Conservation (phyloP, 2,888 invertebrate genomes). For the Pristionchus japonicus region DNA sequence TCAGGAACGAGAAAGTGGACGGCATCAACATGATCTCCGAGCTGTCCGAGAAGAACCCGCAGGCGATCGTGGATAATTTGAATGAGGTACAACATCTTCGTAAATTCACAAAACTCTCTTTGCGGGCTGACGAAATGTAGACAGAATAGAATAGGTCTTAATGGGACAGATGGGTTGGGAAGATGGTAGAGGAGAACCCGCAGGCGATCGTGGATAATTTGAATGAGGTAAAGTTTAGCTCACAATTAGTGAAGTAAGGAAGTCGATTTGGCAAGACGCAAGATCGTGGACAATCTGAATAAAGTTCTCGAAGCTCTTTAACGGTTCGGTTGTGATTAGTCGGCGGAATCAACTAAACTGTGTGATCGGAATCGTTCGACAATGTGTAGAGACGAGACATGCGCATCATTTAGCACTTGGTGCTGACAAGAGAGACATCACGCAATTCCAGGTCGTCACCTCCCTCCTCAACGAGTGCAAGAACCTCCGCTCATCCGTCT, state of each 20-base stretch:
- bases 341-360: too few relatives aligned
- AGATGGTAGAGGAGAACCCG: conserved; percentile 55
- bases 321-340: not conserved
- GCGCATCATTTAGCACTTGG: not conserved
- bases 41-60: conserved; percentile 55
- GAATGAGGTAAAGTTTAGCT: conserved; percentile 62
- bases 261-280: too few relatives aligned
- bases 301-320: not conserved
- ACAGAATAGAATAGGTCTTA: too few relatives aligned
- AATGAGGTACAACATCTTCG: conserved; percentile 60
- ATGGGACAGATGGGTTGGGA: too few relatives aligned
- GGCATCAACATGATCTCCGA: conserved; percentile 79
- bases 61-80: conserved; percentile 55
- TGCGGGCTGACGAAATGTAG: too few relatives aligned
- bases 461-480: conserved; percentile 76
- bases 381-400: too few relatives aligned
- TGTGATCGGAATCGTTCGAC: too few relatives aligned
- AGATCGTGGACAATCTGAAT: too few relatives aligned
- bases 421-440: too few relatives aligned
- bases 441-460: conserved; percentile 54
- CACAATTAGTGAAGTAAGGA: too few relatives aligned
- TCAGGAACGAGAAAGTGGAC: conserved; percentile 84
- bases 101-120: not conserved
- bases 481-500: conserved; percentile 92
- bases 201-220: conserved; percentile 55